Evolutionary conservation across 2,888 invertebrate genomes (phyloP), one percentile per base, ranked within the genome.

Genomic region (Galerucella nymphaeae): DNA sequence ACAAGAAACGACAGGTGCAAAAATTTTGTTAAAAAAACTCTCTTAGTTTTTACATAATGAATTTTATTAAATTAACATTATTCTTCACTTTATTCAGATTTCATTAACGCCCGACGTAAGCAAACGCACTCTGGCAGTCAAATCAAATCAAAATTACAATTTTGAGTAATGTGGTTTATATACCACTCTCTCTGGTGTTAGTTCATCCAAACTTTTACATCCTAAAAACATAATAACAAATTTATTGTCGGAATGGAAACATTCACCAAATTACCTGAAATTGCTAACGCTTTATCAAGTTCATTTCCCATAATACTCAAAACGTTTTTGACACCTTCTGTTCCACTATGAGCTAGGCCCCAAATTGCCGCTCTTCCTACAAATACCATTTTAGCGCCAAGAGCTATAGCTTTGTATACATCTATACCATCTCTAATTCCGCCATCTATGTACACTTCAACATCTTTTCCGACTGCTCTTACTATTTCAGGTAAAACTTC

Each of bases 371-470:
- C 95, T 67, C 97, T 90, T 0, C 96, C 97, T 38, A 96, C 88
- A 83, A 97, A 97, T 0, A 94, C 96, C 91, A 94, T 94, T 88
- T 90, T 92, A 2, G 98, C 98, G 13, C 98, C 98, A 23, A 98
- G 88, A 1, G 96, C 96, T 61, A 98, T 82, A 0, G 97, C 97
- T 87, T 97, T 98, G 79, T 96, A 93, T 14, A 97, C 91, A 85
- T 98, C 97, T 6, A 93, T 93, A 16, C 97, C 97, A 79, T 92
- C 91, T 23, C 90, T 89, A 1, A 97, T 89, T 3, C 97, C 97
- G 13, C 97, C 96, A 84, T 97, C 97, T 82, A 97, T 83, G 86
- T 94, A 97, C 10, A 97, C 89, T 80, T 96, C 93, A 20, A 93
- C 87, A 82, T 90, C 88, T 67, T 90, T 88, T n/a, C 91, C 91